Conservation (phyloP, 2,888 invertebrate species). For the Cynaeus angustus region DNA sequence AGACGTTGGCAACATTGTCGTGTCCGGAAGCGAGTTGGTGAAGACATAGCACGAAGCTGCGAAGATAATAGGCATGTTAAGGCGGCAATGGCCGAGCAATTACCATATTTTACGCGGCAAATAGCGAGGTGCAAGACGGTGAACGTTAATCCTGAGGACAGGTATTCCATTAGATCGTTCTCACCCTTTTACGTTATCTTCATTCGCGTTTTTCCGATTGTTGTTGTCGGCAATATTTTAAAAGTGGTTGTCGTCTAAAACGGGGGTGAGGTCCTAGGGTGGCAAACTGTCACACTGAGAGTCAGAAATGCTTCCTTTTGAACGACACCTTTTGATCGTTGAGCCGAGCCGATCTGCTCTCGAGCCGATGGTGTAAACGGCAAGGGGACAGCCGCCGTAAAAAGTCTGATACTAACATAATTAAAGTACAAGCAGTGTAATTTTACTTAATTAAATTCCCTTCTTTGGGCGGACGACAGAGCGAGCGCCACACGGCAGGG, state of each 20-base stretch:
- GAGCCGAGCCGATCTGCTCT: constrained; percentile 64
- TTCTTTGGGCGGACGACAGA: constrained; percentile 68
- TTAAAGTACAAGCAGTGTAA: constrained; percentile 75
- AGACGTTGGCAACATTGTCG: constrained; percentile 58
- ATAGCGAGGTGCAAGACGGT: constrained; percentile 30
- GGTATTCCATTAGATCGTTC: constrained; percentile 47
- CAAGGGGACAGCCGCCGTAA: constrained; percentile 67
- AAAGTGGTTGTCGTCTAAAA: neutral
- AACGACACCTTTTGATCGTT: constrained; percentile 70
- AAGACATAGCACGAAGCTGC: constrained; percentile 60
- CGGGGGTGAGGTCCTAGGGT: constrained; percentile 15
- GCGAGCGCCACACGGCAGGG: constrained; percentile 63
- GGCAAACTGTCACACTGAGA: constrained; percentile 36
- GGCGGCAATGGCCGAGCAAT: constrained; percentile 64
- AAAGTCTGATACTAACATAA: constrained; percentile 74
- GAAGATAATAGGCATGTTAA: constrained; percentile 65
- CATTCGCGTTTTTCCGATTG: constrained; percentile 31
- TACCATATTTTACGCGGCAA: constrained; percentile 65
- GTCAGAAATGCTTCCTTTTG: constrained; percentile 55
- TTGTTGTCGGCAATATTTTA: constrained; percentile 30
- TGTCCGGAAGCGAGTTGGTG: constrained; percentile 57
- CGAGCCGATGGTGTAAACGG: constrained; percentile 62
- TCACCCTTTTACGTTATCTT: constrained; percentile 38
- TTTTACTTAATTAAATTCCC: constrained; percentile 76
- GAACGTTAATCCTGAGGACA: constrained; percentile 39